Evolutionary conservation across 2,888 invertebrate species (phyloP), one percentile per base, ranked within the genome.

Genomic region (Glyphotaelius pellucidus): DNA sequence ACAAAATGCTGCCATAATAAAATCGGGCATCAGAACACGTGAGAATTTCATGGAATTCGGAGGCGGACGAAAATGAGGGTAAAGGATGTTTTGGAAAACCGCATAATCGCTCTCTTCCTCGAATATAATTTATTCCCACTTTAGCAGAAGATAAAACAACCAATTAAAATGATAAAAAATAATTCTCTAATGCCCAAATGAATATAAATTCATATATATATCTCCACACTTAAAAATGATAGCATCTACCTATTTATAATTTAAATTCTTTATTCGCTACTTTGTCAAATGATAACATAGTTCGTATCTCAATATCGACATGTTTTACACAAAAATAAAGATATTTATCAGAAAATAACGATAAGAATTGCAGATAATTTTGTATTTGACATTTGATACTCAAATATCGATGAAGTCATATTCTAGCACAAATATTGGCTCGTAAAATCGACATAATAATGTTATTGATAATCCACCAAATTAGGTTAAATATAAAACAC

Each of bases 341-440:
- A 89, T 79, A 15, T n/a, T 86, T 86, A 79, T 67, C 80, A n/a
- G n/a, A 32, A 79, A 67, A 79, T 25, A 86, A 38, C 25, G 88
- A 89, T 89, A 89, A 89, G 88, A 31, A 15, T 19, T 89, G 79
- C 38, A 67, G 88, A 89, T 89, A 79, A 89, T 89, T 89, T 79
- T 79, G 32, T 89, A 35, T 89, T 86, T 86, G 31, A 87, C 15
- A 86, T n/a, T 86, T 38, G 47, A 19, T 30, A 52, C 52, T 87
- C 14, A 87, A 31, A 87, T 47, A 31, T 87, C 87, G 87, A 87
- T 87, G 87, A 87, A 52, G 47, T 87, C 87, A 87, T 67, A 67
- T 87, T 47, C 47, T 5, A 86, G 38, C 86, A 86, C 86, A 86
- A 47, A 86, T 47, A 86, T 32, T 35, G 31, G 31, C 31, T 83